A percentile compares a stretch with the other conserved stretches of the same genome.
Conservation (phyloP, 2,797 vertebrate species). For the Falco peregrinus region DNA sequence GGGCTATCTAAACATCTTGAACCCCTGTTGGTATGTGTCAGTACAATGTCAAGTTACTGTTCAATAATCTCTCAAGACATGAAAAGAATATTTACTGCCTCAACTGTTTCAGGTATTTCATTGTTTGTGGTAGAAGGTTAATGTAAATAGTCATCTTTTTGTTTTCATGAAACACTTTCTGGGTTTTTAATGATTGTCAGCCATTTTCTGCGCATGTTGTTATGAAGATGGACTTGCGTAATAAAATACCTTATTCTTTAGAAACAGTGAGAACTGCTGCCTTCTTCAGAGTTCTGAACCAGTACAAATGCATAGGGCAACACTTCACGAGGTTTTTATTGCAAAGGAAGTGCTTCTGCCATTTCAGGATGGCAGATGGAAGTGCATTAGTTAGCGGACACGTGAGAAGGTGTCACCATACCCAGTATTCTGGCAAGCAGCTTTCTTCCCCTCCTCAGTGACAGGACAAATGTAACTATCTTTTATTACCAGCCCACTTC, state of each 20-base stretch:
- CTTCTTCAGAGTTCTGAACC: not conserved
- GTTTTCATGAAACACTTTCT: not conserved
- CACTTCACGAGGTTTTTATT: not conserved
- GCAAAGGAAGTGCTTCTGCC: not conserved
- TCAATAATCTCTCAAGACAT: constrained; percentile 60
- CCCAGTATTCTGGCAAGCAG: not conserved
- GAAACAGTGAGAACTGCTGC: not conserved
- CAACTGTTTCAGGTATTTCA: constrained; percentile 41
- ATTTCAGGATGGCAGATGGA: not conserved
- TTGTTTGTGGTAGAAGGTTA: constrained; percentile 1
- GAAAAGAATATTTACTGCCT: constrained; percentile 58
- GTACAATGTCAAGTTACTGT: constrained; percentile 63
- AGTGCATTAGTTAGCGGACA: not conserved
- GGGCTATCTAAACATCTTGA: constrained; percentile 65
- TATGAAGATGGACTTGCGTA: constrained; percentile 14
- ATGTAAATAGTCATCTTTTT: constrained; percentile 26
- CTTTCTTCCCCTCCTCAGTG: not conserved
- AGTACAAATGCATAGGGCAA: not conserved
- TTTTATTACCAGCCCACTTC: not conserved
- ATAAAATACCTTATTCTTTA: constrained; percentile 42
- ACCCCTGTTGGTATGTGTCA: constrained; percentile 63
- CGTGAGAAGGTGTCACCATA: not conserved
- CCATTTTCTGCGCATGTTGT: not conserved
- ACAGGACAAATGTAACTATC: not conserved
- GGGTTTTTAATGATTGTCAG: not conserved